A percentile compares a stretch with the other conserved stretches of the same genome.
phyloP scores from a whole-genome alignment of 2,113 vertebrate species.

The Falcunculus frontatus region DNA sequence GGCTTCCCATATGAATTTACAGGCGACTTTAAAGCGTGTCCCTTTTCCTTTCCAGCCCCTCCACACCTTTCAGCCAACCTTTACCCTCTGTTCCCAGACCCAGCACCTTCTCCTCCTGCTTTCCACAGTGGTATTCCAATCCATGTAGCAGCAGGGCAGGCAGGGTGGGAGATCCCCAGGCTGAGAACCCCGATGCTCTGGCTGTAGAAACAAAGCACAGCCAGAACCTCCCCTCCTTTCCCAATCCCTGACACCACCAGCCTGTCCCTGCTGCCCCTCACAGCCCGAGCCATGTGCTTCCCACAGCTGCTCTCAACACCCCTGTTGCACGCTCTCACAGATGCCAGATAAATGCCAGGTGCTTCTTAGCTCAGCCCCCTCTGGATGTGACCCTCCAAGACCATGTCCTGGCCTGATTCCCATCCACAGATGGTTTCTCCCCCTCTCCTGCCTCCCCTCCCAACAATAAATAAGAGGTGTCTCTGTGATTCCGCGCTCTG shows the following conservation, averaged over 20 bases:
- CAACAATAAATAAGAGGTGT: neutral
- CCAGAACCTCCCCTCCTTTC: neutral
- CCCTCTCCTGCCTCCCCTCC: neutral
- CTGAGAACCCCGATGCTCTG: rapidly evolving
- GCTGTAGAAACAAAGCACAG: neutral
- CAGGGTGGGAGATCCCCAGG: neutral
- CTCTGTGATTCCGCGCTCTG: neutral
- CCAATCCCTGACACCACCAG: neutral
- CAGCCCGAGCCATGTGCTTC: neutral
- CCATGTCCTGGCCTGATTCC: neutral
- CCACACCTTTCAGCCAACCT: neutral
- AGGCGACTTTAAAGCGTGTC: neutral
- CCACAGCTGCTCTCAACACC: neutral
- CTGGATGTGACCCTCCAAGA: neutral
- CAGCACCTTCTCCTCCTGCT: neutral
- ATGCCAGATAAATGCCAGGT: neutral
- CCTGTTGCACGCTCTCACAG: neutral
- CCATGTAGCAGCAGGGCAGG: neutral
- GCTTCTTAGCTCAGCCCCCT: neutral
- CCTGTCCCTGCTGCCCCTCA: neutral
- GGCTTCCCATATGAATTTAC: neutral
- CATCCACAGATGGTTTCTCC: neutral
- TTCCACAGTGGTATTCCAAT: neutral
- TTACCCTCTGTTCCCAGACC: neutral
- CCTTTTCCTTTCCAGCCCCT: neutral